phyloP scores from a whole-genome alignment of 2,888 invertebrate genomes.

The Tolmerus cingulatus region DNA sequence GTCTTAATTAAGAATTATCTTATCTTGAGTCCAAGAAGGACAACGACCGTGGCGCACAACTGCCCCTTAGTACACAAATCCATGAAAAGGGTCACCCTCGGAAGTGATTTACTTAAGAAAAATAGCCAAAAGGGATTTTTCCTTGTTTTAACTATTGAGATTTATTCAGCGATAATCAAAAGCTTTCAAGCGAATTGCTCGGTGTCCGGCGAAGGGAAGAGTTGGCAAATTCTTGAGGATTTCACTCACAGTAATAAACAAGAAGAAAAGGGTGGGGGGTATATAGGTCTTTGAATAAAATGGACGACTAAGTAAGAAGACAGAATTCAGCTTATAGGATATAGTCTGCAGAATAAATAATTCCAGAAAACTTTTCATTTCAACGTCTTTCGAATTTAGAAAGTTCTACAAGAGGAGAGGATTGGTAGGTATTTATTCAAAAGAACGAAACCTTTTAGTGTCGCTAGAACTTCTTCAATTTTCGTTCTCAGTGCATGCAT shows the following conservation, averaged over 20 bases:
- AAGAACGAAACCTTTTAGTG: background rate
- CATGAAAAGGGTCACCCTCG: constrained; percentile 48
- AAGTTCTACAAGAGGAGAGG: background rate
- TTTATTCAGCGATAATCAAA: constrained; percentile 53
- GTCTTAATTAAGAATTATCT: constrained; percentile 50
- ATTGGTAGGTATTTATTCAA: background rate
- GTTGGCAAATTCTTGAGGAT: constrained; percentile 9
- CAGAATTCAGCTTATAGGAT: background rate
- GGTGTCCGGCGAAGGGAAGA: constrained; percentile 40
- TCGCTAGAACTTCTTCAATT: background rate
- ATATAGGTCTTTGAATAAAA: background rate
- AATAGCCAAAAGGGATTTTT: constrained; percentile 47
- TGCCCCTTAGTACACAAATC: constrained; percentile 40
- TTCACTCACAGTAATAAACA: constrained; percentile 11
- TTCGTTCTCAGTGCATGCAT: background rate
- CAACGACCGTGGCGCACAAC: constrained; percentile 15
- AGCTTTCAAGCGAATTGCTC: constrained; percentile 53
- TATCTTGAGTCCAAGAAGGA: constrained; percentile 24
- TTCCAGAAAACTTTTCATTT: background rate
- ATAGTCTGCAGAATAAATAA: background rate
- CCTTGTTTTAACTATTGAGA: constrained; percentile 53
- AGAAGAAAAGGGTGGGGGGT: background rate
- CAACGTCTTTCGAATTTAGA: background rate
- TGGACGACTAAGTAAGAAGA: background rate
- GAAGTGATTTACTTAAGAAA: constrained; percentile 49